A percentile compares a stretch with the other conserved stretches of the same genome.
phyloP scores from a whole-genome alignment of 1,140 invertebrate genomes.

The Pteromalus puparum region DNA sequence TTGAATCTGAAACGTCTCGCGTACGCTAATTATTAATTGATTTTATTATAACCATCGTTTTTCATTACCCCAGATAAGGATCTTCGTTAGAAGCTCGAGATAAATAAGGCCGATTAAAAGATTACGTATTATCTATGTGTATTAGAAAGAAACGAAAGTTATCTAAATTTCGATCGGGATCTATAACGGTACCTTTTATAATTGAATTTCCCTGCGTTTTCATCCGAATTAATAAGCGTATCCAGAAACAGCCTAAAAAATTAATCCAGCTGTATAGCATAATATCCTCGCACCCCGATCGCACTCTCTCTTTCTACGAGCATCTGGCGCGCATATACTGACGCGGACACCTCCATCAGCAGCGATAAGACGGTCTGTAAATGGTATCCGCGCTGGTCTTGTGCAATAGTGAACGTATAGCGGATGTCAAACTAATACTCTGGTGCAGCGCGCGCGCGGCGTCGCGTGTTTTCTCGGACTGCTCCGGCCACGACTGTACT shows the following conservation, averaged over 20 bases:
- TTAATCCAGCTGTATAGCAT: too few relatives aligned
- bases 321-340: too few relatives aligned
- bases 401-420: conserved; percentile 72
- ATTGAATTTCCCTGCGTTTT: too few relatives aligned
- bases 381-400: conserved; percentile 62
- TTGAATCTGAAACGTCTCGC: neutral
- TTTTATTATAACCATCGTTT: neutral
- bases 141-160: neutral
- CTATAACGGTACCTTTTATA: neutral
- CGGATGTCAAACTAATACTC: conserved; percentile 66
- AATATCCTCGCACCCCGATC: too few relatives aligned
- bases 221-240: neutral
- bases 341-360: conserved; percentile 42
- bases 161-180: neutral
- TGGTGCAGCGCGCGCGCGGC: conserved; percentile 13
- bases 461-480: conserved; percentile 28
- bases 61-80: neutral
- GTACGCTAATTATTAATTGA: neutral
- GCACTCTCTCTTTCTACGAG: too few relatives aligned
- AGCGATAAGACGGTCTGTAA: conserved; percentile 57
- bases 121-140: neutral
- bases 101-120: conserved; percentile 7
- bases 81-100: conserved; percentile 1
- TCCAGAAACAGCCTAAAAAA: too few relatives aligned
- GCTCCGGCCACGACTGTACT: neutral